These are phyloP conservation scores for Toxotes jaculatrix DNA, from an alignment of 2,113 vertebrate species.

Conservation along the genomic window DNA sequence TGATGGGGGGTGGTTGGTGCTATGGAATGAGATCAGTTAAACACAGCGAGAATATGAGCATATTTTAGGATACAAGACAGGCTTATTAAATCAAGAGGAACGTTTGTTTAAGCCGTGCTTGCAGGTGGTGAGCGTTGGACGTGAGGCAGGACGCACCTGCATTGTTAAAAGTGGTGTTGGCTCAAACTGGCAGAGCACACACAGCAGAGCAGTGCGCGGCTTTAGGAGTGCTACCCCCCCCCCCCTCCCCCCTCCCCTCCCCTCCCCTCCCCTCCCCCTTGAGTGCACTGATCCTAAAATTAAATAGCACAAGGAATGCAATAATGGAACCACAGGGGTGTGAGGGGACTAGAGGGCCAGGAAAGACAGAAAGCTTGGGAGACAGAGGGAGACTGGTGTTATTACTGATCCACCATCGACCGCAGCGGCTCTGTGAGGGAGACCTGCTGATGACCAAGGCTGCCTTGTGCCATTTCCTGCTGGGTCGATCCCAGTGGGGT, in stretches of 20 bases:
- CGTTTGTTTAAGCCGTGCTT: slow-evolving; percentile 45
- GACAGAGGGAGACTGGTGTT: slow-evolving; percentile 25
- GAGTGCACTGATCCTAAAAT: slow-evolving; percentile 74
- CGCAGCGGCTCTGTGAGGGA: slow-evolving; percentile 15
- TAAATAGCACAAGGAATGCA: slow-evolving; percentile 78
- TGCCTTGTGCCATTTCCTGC: slow-evolving; percentile 73
- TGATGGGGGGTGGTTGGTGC: neutral
- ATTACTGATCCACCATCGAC: slow-evolving; percentile 48
- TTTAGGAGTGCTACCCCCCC: slow-evolving; percentile 37
- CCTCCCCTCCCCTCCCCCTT: slow-evolving; percentile 42
- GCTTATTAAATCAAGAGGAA: slow-evolving; percentile 50
- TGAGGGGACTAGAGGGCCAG: slow-evolving; percentile 41
- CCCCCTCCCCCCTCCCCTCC: slow-evolving; percentile 45
- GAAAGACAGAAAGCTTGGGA: slow-evolving; percentile 29
- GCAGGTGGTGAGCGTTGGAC: slow-evolving; percentile 46
- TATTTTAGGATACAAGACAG: slow-evolving; percentile 46
- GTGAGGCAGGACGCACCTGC: slow-evolving; percentile 69
- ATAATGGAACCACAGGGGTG: slow-evolving; percentile 71
- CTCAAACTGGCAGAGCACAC: slow-evolving; percentile 26
- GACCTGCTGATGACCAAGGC: slow-evolving; percentile 64
- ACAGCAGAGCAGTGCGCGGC: slow-evolving; percentile 2
- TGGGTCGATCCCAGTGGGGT: slow-evolving; percentile 71
- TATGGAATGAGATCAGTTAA: slow-evolving; percentile 32
- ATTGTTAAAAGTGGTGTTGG: slow-evolving; percentile 64
- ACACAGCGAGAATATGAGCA: slow-evolving; percentile 29